Evolutionary conservation across 2,888 invertebrate genomes (phyloP).

Genomic region (Macropis europaea): DNA sequence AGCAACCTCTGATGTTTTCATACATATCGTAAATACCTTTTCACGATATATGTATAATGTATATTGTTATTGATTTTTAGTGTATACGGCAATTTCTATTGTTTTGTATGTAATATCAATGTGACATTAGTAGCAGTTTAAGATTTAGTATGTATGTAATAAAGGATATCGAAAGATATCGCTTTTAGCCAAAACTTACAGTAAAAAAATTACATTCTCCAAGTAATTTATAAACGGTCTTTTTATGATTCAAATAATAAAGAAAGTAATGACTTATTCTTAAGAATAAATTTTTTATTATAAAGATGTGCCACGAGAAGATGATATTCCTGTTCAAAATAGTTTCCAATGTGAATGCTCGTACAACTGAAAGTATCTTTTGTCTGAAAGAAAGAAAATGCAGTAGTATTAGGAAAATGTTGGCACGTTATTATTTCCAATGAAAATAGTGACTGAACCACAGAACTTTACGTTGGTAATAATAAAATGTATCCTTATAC

Average conservation of each 20-base stretch:
- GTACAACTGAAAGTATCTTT: background rate
- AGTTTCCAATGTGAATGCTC: background rate
- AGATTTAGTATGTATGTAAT: background rate
- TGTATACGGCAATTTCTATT: slow-evolving; percentile 19
- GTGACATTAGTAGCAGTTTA: slow-evolving; percentile 8
- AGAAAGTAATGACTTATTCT: slow-evolving; percentile 34
- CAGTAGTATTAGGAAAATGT: slow-evolving; percentile 1
- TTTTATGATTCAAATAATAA: slow-evolving; percentile 40
- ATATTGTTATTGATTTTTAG: slow-evolving; percentile 26
- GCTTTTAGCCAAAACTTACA: slow-evolving; percentile 45
- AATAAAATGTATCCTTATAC: background rate
- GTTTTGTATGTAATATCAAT: slow-evolving; percentile 36
- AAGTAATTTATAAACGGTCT: slow-evolving; percentile 36
- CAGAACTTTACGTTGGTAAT: background rate
- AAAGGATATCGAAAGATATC: slow-evolving; percentile 25
- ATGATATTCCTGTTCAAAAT: slow-evolving; percentile 3
- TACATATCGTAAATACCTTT: slow-evolving; percentile 41
- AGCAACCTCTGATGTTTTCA: slow-evolving; percentile 10
- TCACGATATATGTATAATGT: slow-evolving; percentile 12
- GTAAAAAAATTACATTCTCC: slow-evolving; percentile 28
- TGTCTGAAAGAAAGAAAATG: background rate
- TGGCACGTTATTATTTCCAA: background rate
- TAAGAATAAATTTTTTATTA: slow-evolving; percentile 18
- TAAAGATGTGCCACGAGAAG: slow-evolving; percentile 23
- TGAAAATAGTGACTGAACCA: background rate